Base-by-base conservation (phyloP, 2,113 vertebrate species). In the Psittacula cyanocephala region DNA sequence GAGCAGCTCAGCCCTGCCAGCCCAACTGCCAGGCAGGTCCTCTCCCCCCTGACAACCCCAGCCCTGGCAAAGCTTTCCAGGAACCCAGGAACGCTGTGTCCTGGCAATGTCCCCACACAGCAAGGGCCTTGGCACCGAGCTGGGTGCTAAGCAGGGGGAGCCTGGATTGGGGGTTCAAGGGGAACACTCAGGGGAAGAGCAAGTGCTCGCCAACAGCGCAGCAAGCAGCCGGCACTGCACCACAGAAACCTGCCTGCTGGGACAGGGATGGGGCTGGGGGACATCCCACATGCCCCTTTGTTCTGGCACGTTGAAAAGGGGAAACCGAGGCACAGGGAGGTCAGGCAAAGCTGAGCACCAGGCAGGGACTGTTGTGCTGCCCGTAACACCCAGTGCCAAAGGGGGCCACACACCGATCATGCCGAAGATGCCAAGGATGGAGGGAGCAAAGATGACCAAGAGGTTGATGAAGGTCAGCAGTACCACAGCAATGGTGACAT, bases 371-470 rank as follows among this genome's bases (percentile, higher is more conserved):
- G 71, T 41, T 4, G 7, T 28, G 23, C 64, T 88, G 69, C n/a
- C 22, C 39, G 3, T 16, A 15, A 64, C 5, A 23, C 13, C 28
- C 84, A 16, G 3, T 3, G 3, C 29, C 33, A 3, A 9, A 13
- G 5, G 44, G 39, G 57, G 55, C 25, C 55, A 97, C 99, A 97
- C 80, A 99, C 99, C 99, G 1, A 99, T 99, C 93, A 99, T 65
- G 90, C 99, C 99, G 0, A 99, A 99, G 97, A 99, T 99, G 93
- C 98, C 99, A 2, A 99, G 97, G 96, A 99, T 99, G 94, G 99
- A 99, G 15, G 99, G 99, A 47, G 99, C 99, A 5, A 99, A 99
- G 96, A 99, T 99, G 95, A 99, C 99, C 63, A 99, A 97, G 79
- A 99, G 97, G 97, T 99, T 99, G 97, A 99, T 99, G 43, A 98